Conservation (phyloP, 2,113 vertebrate genomes). For the Indri indri region DNA sequence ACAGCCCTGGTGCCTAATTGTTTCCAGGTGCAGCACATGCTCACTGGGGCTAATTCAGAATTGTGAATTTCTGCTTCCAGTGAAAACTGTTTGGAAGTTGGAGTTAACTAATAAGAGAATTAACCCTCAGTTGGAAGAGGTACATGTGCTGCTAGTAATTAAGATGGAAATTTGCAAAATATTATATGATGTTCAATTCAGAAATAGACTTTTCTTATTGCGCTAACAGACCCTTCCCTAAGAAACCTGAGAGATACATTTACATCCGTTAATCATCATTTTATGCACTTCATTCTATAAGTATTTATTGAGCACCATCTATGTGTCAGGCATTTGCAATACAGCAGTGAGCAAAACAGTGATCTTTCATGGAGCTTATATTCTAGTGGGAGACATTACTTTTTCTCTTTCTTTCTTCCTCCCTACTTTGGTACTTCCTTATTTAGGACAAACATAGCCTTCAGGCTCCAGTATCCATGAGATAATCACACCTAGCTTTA, state of each 20-base stretch:
- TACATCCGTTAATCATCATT: neutral
- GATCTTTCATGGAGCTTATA: neutral
- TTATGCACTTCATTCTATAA: neutral
- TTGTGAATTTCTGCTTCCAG: slow-evolving; percentile 4
- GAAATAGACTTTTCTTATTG: neutral
- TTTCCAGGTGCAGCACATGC: slow-evolving; percentile 43
- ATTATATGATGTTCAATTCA: neutral
- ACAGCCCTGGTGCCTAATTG: slow-evolving; percentile 8
- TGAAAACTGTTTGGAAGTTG: neutral
- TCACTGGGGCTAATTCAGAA: neutral
- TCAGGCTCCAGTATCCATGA: neutral
- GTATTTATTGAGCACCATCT: neutral
- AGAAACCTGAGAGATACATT: neutral
- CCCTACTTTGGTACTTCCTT: neutral
- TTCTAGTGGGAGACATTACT: neutral
- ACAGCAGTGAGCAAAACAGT: neutral
- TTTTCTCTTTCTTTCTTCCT: neutral
- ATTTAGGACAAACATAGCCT: neutral
- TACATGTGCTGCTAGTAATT: neutral
- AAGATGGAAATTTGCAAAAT: neutral
- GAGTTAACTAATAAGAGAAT: neutral
- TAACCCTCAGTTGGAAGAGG: neutral
- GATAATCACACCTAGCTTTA: neutral
- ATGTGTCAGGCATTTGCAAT: neutral
- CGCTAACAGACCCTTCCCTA: neutral